These are phyloP conservation scores for Agelastica alni DNA, from an alignment of 2,888 invertebrate species.

Conservation along the genomic window DNA sequence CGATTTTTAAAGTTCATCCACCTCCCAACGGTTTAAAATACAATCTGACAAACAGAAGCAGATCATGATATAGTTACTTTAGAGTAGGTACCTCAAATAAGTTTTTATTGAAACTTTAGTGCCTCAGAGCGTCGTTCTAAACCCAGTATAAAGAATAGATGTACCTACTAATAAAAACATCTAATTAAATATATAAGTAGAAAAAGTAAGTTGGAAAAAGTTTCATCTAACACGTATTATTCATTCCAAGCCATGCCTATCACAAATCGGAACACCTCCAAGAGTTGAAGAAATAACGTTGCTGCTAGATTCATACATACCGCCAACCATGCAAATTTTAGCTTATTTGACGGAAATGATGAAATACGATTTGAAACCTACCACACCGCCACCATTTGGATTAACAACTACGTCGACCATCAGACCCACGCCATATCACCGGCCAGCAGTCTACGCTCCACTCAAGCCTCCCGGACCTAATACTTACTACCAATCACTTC, in stretches of 20 bases:
- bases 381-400: slow-evolving; percentile 18
- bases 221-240: too few species aligned
- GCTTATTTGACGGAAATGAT: slow-evolving; percentile 66
- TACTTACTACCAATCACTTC: slow-evolving; percentile 24
- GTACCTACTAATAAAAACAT: too few species aligned
- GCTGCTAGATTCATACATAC: slow-evolving; percentile 66
- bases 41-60: too few species aligned
- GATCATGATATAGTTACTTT: too few species aligned
- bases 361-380: slow-evolving; percentile 60
- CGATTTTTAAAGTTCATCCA: too few species aligned
- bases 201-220: too few species aligned
- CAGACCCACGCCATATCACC: slow-evolving; percentile 47
- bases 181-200: too few species aligned
- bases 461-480: slow-evolving; percentile 54
- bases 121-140: too few species aligned
- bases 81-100: too few species aligned
- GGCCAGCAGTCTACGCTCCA: slow-evolving; percentile 61
- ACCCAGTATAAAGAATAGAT: too few species aligned
- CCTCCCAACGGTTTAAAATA: too few species aligned
- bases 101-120: too few species aligned
- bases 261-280: slow-evolving; percentile 42
- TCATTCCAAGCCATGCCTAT: slow-evolving; percentile 25
- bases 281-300: slow-evolving; percentile 58
- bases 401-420: slow-evolving; percentile 45
- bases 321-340: slow-evolving; percentile 71